Percentiles rank a stretch among this genome's conserved stretches.
Conservation (phyloP, 30 jellyfish, hydroid and myxozoan genomes). For the Aurelia sp. region DNA sequence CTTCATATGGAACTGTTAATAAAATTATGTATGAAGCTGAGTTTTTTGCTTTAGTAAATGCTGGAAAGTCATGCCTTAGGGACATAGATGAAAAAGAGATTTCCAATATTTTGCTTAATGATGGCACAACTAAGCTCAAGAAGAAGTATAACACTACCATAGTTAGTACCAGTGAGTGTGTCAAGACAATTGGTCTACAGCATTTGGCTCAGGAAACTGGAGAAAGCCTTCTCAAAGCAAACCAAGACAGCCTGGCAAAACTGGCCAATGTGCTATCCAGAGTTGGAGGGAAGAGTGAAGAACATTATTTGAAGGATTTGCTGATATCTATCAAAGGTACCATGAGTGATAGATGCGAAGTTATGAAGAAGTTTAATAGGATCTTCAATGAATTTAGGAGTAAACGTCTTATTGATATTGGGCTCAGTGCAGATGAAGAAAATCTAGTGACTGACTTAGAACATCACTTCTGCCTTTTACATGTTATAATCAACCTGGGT, state of each 20-base stretch:
- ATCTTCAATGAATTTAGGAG: no score
- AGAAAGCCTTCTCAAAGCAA: background rate
- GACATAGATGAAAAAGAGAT: slow-evolving; percentile 4
- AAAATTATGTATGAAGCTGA: slow-evolving; percentile 32
- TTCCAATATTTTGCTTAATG: background rate
- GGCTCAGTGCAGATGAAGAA: no score
- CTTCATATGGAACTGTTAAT: slow-evolving; percentile 27
- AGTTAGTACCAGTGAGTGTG: slow-evolving; percentile 23
- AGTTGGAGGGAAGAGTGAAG: slow-evolving; percentile 28
- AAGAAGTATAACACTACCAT: slow-evolving; percentile 15
- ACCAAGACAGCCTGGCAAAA: slow-evolving; percentile 4
- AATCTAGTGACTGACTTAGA: no score
- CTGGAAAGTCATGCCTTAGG: slow-evolving; percentile 12
- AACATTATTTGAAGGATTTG: background rate
- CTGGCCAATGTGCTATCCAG: background rate
- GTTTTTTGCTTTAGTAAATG: slow-evolving; percentile 24
- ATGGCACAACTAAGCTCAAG: slow-evolving; percentile 17
- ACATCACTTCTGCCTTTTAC: no score
- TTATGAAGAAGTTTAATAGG: no score
- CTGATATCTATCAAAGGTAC: background rate
- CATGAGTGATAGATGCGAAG: no score
- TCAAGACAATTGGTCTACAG: slow-evolving; percentile 18
- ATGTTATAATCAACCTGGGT: no score
- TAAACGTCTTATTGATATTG: no score
- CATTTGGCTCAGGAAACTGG: slow-evolving; percentile 17